A percentile compares a stretch with the other conserved stretches of the same genome.
phyloP scores from a whole-genome alignment of 2,113 vertebrate genomes.

The Lampris megalopsis region DNA sequence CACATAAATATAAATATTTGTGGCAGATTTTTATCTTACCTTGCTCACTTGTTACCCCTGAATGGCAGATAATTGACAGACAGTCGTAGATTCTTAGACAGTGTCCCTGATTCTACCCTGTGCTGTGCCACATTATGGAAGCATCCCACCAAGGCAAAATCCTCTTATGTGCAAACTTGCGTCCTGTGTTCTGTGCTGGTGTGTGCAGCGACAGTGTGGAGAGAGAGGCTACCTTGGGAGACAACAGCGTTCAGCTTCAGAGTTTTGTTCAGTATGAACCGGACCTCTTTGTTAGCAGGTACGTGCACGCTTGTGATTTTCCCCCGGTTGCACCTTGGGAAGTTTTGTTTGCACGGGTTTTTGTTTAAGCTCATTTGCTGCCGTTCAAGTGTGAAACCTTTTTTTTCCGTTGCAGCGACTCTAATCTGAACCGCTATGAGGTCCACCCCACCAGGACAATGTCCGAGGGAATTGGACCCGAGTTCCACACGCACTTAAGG shows the following conservation, averaged over 20 bases:
- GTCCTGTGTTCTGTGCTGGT: not conserved
- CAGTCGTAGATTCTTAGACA: no score
- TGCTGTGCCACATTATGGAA: no score
- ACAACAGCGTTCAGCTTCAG: conserved; percentile 85
- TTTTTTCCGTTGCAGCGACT: conserved; percentile 78
- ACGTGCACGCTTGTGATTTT: conserved; percentile 4
- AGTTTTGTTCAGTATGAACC: conserved; percentile 88
- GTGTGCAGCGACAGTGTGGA: conserved; percentile 88
- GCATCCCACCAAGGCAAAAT: no score
- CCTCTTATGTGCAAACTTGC: no score
- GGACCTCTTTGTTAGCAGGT: conserved; percentile 91
- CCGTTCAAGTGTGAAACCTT: not conserved
- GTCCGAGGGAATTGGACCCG: conserved; percentile 85
- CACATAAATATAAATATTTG: no score
- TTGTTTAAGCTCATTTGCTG: not conserved
- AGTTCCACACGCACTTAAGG: conserved; percentile 90
- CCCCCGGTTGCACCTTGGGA: not conserved
- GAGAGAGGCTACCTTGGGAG: conserved; percentile 77
- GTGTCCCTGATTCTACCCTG: no score
- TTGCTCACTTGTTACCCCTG: no score
- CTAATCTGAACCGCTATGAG: conserved; percentile 91
- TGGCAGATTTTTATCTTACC: no score
- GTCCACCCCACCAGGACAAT: conserved; percentile 86
- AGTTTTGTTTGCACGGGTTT: not conserved
- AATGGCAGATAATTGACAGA: no score